Base-by-base conservation (phyloP, 2,797 vertebrate genomes). In the Setipinna tenuifilis region DNA sequence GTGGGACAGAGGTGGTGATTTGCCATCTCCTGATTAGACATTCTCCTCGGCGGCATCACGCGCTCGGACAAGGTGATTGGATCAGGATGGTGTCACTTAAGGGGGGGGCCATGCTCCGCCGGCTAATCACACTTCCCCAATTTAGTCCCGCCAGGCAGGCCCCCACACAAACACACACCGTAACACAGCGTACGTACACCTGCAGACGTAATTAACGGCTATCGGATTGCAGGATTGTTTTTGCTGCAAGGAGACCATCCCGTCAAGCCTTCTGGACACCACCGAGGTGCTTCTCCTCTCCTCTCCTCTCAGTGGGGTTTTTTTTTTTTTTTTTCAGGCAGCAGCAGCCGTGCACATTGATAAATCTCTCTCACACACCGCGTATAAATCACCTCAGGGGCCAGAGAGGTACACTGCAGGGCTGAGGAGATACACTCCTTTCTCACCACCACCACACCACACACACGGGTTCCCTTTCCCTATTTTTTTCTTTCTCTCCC, bases 381-480 rank as follows among this genome's bases (percentile, higher is more conserved):
- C 19, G 35, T 25, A 17, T 50, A 50, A 35, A 68, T 28, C 50
- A 23, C 71, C 61, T 48, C 62, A 12, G 11, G 54, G 68, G 25
- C 46, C 17, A 80, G 25, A 12, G 46, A 31, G n/a, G 65, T 19
- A 57, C 16, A 57, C 9, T 17, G 19, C 82, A 41, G 62, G 68
- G 68, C 68, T 41, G 68, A 75, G 68, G 31, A 75, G 68, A 75
- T 41, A 75, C 68, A 75, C 68, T 75, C 14, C 68, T 75, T 35
- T 35, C 19, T 12, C 35, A 31, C 35, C 82, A 62, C 58, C 82
- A 44, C 41, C 10, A 14, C 65, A 65, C 6, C 46, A 48, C 46
- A 48, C 46, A 48, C 46, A 48, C 46, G 10, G 4, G 46, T 48
- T 48, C 46, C 3, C 10, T 10, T 48, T 3, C 46, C 46, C 3